Conservation (phyloP, 1,140 invertebrate genomes). For the Drosophila nikananu region DNA sequence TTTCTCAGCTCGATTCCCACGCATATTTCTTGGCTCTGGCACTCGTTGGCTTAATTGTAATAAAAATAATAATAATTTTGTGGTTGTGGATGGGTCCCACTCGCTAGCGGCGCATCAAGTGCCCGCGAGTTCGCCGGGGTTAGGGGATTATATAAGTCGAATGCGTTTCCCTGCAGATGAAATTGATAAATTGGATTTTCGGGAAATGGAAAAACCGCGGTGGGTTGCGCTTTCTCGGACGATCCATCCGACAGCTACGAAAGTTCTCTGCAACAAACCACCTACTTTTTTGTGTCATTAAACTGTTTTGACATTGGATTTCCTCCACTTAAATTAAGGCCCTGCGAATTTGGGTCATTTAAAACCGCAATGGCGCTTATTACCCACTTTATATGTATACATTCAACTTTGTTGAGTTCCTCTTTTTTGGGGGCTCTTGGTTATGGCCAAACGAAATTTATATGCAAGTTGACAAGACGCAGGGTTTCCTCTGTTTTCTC, state of each 20-base stretch:
- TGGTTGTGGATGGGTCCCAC: constrained; percentile 48
- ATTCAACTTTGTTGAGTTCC: constrained; percentile 17
- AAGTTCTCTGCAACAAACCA: constrained; percentile 30
- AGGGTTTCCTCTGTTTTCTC: constrained; percentile 37
- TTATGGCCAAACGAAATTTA: constrained; percentile 52
- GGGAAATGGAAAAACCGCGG: constrained; percentile 32
- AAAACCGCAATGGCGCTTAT: constrained; percentile 53
- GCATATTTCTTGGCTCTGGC: constrained; percentile 57
- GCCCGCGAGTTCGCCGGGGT: constrained; percentile 40
- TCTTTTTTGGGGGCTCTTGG: constrained; percentile 18
- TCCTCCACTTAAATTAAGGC: constrained; percentile 21
- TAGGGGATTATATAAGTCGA: constrained; percentile 49
- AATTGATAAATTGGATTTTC: constrained; percentile 34
- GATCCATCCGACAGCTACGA: constrained; percentile 44
- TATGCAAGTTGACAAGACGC: constrained; percentile 62
- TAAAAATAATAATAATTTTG: constrained; percentile 73
- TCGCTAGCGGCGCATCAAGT: constrained; percentile 27
- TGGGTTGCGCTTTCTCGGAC: constrained; percentile 24
- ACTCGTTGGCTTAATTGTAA: constrained; percentile 37
- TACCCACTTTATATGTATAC: constrained; percentile 8
- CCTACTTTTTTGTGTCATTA: constrained; percentile 7
- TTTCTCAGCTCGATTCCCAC: constrained; percentile 76
- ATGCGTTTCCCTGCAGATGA: constrained; percentile 31
- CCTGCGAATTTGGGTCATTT: constrained; percentile 49
- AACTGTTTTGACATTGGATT: constrained; percentile 24